phyloP scores from a whole-genome alignment of 2,113 vertebrate genomes.

The Panthera tigris region DNA sequence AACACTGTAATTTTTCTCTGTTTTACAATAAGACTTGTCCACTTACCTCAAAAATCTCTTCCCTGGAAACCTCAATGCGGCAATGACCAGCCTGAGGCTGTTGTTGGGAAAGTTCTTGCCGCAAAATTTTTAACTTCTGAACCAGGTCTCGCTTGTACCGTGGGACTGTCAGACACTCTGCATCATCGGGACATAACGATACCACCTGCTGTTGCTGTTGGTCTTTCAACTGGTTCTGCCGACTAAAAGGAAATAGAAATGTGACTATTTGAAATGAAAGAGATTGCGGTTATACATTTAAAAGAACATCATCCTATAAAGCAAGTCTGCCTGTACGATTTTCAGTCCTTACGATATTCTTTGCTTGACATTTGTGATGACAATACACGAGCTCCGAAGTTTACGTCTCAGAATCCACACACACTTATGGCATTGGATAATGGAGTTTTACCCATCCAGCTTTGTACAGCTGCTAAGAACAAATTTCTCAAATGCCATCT shows the following conservation, averaged over 20 bases:
- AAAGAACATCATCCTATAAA: constrained; percentile 20
- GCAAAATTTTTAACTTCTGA: constrained; percentile 97
- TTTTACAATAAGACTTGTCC: constrained; percentile 44
- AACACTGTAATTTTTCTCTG: constrained; percentile 13
- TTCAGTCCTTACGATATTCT: background rate
- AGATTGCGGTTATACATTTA: background rate
- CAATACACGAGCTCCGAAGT: constrained; percentile 43
- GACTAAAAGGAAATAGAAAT: constrained; percentile 82
- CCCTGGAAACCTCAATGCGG: constrained; percentile 98
- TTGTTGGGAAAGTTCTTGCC: constrained; percentile 97
- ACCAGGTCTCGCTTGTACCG: constrained; percentile 98
- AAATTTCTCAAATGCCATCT: constrained; percentile 74
- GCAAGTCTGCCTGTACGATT: background rate
- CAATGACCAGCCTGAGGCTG: constrained; percentile 99
- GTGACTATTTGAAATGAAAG: constrained; percentile 5
- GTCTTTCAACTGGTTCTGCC: constrained; percentile 92
- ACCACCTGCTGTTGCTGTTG: constrained; percentile 89
- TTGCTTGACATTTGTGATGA: constrained; percentile 40
- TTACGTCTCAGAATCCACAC: constrained; percentile 63
- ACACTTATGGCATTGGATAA: constrained; percentile 60
- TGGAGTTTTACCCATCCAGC: constrained; percentile 57
- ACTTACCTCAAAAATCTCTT: constrained; percentile 97
- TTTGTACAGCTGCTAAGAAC: constrained; percentile 67
- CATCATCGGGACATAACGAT: constrained; percentile 92
- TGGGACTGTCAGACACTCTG: constrained; percentile 94